Conservation (phyloP, 1,140 invertebrate genomes). For the Lepidurus packardi region DNA sequence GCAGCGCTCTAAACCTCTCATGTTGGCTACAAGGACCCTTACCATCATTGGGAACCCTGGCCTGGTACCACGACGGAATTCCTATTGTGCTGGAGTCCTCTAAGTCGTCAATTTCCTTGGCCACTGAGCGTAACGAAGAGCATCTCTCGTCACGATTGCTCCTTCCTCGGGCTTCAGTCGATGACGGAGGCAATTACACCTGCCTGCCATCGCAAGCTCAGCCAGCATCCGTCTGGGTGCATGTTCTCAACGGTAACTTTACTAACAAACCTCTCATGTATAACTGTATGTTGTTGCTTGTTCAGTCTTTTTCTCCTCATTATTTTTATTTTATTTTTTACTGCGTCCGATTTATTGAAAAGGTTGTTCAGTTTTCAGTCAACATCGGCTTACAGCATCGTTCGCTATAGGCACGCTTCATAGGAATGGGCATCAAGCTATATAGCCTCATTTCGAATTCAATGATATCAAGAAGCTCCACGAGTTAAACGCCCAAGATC, state of each 20-base stretch:
- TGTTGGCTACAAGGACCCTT: constrained; percentile 22
- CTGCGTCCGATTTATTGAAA: not conserved
- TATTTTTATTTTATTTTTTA: not conserved
- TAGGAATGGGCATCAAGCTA: too few relatives aligned
- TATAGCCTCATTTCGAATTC: too few relatives aligned
- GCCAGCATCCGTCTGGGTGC: constrained; percentile 42
- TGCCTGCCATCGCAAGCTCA: constrained; percentile 43
- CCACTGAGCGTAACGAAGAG: constrained; percentile 82
- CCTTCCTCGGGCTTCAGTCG: constrained; percentile 73
- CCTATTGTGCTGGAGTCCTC: constrained; percentile 24
- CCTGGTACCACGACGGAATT: constrained; percentile 33
- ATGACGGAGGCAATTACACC: constrained; percentile 65
- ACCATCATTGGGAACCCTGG: constrained; percentile 25
- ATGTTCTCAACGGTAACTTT: constrained; percentile 42
- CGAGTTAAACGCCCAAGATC: too few relatives aligned
- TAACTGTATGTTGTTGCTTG: not conserved
- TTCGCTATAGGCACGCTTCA: too few relatives aligned
- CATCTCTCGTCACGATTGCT: constrained; percentile 84
- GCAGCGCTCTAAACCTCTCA: constrained; percentile 27
- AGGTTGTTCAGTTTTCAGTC: not conserved
- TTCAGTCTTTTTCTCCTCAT: not conserved
- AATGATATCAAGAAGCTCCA: too few relatives aligned
- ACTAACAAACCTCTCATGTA: constrained; percentile 12
- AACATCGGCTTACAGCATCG: too few relatives aligned
- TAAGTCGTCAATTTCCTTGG: constrained; percentile 57